A percentile compares a stretch with the other conserved stretches of the same genome.
Evolutionary conservation across 2,888 invertebrate genomes (phyloP).

Genomic region (Drosophila maculinotata): DNA sequence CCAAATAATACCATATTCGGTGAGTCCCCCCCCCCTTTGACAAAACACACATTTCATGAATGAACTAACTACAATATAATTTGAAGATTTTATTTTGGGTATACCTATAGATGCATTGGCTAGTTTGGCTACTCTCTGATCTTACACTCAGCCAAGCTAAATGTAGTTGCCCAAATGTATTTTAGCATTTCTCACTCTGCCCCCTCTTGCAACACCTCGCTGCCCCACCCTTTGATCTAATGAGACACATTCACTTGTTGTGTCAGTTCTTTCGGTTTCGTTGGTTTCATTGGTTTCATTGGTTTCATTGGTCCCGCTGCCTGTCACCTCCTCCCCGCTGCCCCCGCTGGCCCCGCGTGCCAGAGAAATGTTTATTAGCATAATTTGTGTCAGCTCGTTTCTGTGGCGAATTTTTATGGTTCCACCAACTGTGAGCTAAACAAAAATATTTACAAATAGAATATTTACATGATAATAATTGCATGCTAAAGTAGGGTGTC

Average conservation of each 20-base stretch:
- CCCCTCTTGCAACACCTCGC: background rate
- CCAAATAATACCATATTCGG: slow-evolving; percentile 96
- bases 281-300: slow-evolving; percentile 15
- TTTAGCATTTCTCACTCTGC: slow-evolving; percentile 36
- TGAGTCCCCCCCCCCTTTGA: too few species aligned
- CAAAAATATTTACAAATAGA: slow-evolving; percentile 38
- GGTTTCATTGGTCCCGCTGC: too few species aligned
- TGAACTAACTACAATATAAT: slow-evolving; percentile 42
- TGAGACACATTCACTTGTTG: slow-evolving; percentile 59
- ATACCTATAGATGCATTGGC: slow-evolving; percentile 12
- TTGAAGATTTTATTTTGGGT: slow-evolving; percentile 54
- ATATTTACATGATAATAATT: slow-evolving; percentile 27
- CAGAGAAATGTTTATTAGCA: slow-evolving; percentile 66
- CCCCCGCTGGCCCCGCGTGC: background rate
- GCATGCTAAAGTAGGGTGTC: background rate
- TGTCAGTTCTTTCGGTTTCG: slow-evolving; percentile 43
- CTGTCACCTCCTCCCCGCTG: background rate
- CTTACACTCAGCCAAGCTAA: slow-evolving; percentile 35
- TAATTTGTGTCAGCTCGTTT: slow-evolving; percentile 63
- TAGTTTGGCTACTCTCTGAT: slow-evolving; percentile 11
- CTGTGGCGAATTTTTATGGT: slow-evolving; percentile 31
- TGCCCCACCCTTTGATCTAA: slow-evolving; percentile 13
- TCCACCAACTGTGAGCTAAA: slow-evolving; percentile 31
- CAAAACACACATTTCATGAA: slow-evolving; percentile 58
- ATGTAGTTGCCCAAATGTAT: slow-evolving; percentile 48